A percentile compares a stretch with the other conserved stretches of the same genome.
These are phyloP conservation scores for Huso huso DNA, from an alignment of 2,797 vertebrate species.

Conservation along the genomic window DNA sequence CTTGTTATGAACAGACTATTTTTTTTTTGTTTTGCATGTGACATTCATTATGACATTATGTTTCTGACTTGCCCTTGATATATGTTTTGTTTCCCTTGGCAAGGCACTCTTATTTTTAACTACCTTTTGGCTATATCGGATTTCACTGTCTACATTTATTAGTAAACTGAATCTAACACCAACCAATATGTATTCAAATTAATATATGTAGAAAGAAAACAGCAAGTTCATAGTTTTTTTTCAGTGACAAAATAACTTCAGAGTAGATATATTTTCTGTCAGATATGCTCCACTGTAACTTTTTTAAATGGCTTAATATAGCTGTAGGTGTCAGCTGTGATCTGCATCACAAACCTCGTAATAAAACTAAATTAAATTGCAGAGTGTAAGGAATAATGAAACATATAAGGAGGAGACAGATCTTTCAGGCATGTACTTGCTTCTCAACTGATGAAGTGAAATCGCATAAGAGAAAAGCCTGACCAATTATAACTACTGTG, in stretches of 20 bases:
- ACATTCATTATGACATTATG: background rate
- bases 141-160: constrained; percentile 10
- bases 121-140: constrained; percentile 2
- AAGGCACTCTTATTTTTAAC: background rate
- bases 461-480: no score
- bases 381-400: no score
- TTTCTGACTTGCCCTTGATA: constrained; percentile 5
- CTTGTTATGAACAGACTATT: no score
- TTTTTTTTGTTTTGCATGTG: no score
- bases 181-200: background rate
- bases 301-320: constrained; percentile 1
- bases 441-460: no score
- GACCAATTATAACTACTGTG: no score
- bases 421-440: no score
- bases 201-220: background rate
- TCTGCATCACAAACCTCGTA: background rate
- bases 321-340: background rate
- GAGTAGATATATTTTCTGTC: background rate
- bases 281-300: background rate
- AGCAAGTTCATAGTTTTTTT: background rate
- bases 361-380: background rate
- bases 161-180: constrained; percentile 6
- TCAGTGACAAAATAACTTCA: background rate
- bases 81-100: constrained; percentile 5
- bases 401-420: no score